These are phyloP conservation scores for Drosophila punjabiensis DNA, from an alignment of 1,140 invertebrate genomes.

Conservation along the genomic window DNA sequence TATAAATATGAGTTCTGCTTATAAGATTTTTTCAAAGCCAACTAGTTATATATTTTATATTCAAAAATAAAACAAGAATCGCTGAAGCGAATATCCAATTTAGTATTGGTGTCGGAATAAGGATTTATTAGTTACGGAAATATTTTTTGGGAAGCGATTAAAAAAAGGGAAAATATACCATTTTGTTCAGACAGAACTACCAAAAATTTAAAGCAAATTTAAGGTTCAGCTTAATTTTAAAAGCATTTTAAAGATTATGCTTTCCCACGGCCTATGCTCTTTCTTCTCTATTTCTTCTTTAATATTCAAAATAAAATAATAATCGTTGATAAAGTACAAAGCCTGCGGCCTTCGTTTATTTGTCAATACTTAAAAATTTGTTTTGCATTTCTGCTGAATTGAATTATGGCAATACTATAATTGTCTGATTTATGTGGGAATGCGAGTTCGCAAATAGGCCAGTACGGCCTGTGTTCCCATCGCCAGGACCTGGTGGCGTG, in stretches of 20 bases:
- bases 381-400: neutral
- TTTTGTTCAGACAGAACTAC: too few relatives aligned
- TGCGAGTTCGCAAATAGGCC: conserved; percentile 92
- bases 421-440: conserved; percentile 86
- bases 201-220: too few relatives aligned
- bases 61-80: neutral
- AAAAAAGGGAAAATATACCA: too few relatives aligned
- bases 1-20: neutral
- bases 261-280: too few relatives aligned
- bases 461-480: conserved; percentile 93
- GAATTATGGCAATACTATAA: neutral
- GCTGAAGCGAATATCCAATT: neutral
- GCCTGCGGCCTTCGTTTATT: neutral
- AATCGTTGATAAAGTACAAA: neutral
- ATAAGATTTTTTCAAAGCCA: neutral
- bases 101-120: too few relatives aligned
- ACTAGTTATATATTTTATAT: neutral
- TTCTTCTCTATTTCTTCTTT: too few relatives aligned
- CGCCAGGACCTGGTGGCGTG: conserved; percentile 91
- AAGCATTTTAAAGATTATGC: too few relatives aligned
- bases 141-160: too few relatives aligned
- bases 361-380: conserved; percentile 13
- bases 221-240: too few relatives aligned
- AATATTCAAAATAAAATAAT: neutral
- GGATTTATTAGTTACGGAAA: too few relatives aligned